Evolutionary conservation across 2,113 vertebrate species (phyloP).

Genomic region (Crotalus horridus): DNA sequence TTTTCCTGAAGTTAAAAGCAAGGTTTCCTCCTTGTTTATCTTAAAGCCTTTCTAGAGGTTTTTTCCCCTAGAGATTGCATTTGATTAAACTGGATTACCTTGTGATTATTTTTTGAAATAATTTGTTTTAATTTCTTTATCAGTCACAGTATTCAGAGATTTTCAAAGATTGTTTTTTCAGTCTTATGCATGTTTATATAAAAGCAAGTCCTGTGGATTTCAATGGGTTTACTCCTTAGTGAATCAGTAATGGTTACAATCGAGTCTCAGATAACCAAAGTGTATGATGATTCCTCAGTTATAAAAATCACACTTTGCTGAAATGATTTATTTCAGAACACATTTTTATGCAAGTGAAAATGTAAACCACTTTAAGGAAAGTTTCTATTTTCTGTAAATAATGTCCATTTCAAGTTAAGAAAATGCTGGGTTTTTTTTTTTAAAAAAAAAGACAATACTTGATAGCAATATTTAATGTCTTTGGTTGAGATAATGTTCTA

Average conservation of each 20-base stretch:
- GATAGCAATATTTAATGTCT: not conserved
- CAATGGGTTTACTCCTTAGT: not conserved
- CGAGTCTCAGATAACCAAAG: not conserved
- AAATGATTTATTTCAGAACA: not conserved
- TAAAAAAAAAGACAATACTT: not conserved
- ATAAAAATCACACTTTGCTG: not conserved
- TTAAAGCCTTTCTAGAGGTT: not conserved
- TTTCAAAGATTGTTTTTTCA: not conserved
- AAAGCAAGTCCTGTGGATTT: not conserved
- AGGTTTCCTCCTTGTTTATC: not conserved
- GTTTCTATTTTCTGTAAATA: not conserved
- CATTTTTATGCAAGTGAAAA: not conserved
- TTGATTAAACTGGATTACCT: not conserved
- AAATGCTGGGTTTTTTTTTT: not conserved
- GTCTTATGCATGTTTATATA: not conserved
- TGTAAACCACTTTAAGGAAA: not conserved
- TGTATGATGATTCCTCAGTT: not conserved
- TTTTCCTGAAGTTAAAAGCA: not conserved
- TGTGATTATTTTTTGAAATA: not conserved
- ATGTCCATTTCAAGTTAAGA: not conserved
- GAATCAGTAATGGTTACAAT: not conserved
- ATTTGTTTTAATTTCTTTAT: not conserved
- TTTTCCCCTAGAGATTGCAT: not conserved
- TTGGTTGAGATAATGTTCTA: not conserved
- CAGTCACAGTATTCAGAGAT: not conserved